Percentiles rank a stretch among this genome's conserved stretches.
Evolutionary conservation across 2,113 vertebrate genomes (phyloP).

Genomic region (Siniperca chuatsi): DNA sequence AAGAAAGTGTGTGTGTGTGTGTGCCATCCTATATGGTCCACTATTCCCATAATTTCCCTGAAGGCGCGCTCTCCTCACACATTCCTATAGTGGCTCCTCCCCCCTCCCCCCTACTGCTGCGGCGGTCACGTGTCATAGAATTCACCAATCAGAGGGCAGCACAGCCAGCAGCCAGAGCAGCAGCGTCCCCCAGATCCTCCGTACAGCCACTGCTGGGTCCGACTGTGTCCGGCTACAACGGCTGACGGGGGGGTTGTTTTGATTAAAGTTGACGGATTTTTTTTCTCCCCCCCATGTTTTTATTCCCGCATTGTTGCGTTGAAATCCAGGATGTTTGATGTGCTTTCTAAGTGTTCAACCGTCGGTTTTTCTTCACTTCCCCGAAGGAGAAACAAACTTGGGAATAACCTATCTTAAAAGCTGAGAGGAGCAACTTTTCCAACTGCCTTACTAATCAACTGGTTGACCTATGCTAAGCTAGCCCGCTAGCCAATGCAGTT

Average conservation of each 20-base stretch:
- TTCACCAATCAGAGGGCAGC: slow-evolving; percentile 71
- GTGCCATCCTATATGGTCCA: slow-evolving; percentile 17
- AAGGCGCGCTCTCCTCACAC: slow-evolving; percentile 71
- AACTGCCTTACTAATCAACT: slow-evolving; percentile 33
- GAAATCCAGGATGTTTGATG: slow-evolving; percentile 24
- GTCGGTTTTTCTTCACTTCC: background rate
- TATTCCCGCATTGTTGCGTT: background rate
- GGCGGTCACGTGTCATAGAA: slow-evolving; percentile 56
- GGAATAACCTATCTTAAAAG: slow-evolving; percentile 51
- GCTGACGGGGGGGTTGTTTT: slow-evolving; percentile 68
- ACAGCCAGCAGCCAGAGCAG: slow-evolving; percentile 5
- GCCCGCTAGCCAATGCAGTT: slow-evolving; percentile 55
- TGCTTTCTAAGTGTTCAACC: background rate
- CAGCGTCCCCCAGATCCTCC: slow-evolving; percentile 22
- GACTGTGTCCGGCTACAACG: slow-evolving; percentile 42
- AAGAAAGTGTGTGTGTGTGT: background rate
- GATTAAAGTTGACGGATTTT: slow-evolving; percentile 53
- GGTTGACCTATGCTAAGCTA: slow-evolving; percentile 79
- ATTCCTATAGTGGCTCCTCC: slow-evolving; percentile 78
- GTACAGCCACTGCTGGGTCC: slow-evolving; percentile 52
- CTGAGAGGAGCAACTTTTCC: slow-evolving; percentile 64
- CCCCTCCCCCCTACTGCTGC: slow-evolving; percentile 25
- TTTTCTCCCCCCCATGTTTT: background rate
- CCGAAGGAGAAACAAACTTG: slow-evolving; percentile 17
- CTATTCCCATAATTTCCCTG: slow-evolving; percentile 60